Conservation (phyloP, 2,888 invertebrate species). For the Ellobium chinense region DNA sequence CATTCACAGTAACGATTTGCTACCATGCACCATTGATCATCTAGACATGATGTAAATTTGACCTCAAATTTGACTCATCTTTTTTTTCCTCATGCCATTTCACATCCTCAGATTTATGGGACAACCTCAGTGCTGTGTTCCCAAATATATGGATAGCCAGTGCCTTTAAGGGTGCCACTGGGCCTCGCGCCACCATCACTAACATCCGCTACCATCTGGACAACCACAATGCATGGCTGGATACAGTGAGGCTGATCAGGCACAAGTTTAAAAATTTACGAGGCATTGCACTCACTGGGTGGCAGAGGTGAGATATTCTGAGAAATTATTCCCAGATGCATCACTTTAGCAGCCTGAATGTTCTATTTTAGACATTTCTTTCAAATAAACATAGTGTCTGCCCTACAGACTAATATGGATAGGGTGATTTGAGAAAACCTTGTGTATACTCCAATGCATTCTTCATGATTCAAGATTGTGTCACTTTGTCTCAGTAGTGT, state of each 20-base stretch:
- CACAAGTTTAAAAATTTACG: slow-evolving; percentile 73
- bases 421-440: no score
- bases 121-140: slow-evolving; percentile 85
- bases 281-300: slow-evolving; percentile 80
- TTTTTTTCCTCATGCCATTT: slow-evolving; percentile 44
- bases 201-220: slow-evolving; percentile 84
- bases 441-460: no score
- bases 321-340: no score
- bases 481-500: no score
- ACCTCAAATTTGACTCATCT: not conserved
- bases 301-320: slow-evolving; percentile 76
- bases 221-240: slow-evolving; percentile 87
- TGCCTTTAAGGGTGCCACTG: slow-evolving; percentile 93
- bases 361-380: no score
- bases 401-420: no score
- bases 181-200: slow-evolving; percentile 85
- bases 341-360: no score
- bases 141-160: slow-evolving; percentile 88
- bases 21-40: no score
- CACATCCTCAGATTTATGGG: slow-evolving; percentile 79
- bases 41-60: no score
- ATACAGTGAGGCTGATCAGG: slow-evolving; percentile 69
- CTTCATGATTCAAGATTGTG: no score
- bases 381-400: no score
- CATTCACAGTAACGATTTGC: no score